A percentile compares a stretch with the other conserved stretches of the same genome.
phyloP scores from a whole-genome alignment of 37 sponge, comb jelly and placozoan species.

The Amphimedon queenslandica region DNA sequence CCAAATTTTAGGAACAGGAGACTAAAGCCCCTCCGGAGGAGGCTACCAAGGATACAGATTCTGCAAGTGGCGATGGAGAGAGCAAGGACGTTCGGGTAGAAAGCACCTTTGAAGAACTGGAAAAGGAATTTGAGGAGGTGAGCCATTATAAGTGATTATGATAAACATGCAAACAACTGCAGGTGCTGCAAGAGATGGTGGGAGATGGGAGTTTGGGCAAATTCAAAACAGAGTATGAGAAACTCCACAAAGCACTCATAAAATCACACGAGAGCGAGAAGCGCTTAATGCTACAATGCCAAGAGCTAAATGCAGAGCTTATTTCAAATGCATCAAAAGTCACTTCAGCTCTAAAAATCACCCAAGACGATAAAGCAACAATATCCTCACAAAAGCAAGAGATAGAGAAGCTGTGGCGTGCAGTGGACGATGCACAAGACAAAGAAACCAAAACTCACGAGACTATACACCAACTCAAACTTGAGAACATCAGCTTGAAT shows the following conservation, averaged over 20 bases:
- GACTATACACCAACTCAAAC: constrained; percentile 88
- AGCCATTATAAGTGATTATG: not conserved
- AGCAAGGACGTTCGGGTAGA: constrained; percentile 36
- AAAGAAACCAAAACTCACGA: constrained; percentile 90
- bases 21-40: too few species aligned
- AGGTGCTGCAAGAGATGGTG: constrained; percentile 91
- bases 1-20: too few species aligned
- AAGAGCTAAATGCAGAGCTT: constrained; percentile 98
- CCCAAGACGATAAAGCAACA: constrained; percentile 93
- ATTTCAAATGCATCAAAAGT: constrained; percentile 95
- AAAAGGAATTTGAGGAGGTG: constrained; percentile 96
- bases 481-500: constrained; percentile 93
- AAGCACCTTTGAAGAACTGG: constrained; percentile 84
- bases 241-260: constrained; percentile 92
- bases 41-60: too few species aligned
- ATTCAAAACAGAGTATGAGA: constrained; percentile 95
- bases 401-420: constrained; percentile 99
- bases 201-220: constrained; percentile 93
- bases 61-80: not conserved
- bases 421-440: constrained; percentile 95
- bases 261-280: constrained; percentile 97
- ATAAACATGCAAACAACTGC: not conserved
- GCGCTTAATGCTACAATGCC: constrained; percentile 91
- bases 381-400: constrained; percentile 95
- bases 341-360: constrained; percentile 89